These are phyloP conservation scores for Drosophila equinoxialis DNA, from an alignment of 1,140 invertebrate genomes.

Conservation along the genomic window DNA sequence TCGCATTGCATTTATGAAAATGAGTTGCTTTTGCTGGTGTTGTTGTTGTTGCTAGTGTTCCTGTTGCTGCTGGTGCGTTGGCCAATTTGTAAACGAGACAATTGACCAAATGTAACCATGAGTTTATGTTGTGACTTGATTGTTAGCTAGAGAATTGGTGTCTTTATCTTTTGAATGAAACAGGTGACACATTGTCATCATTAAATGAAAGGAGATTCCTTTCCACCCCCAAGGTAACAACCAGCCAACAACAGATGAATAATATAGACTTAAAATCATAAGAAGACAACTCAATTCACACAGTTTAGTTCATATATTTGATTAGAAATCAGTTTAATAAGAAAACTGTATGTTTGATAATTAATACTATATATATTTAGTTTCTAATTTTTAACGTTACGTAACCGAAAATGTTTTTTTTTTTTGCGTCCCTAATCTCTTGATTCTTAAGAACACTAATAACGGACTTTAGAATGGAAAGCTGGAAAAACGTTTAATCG, in stretches of 20 bases:
- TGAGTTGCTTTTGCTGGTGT: slow-evolving; percentile 52
- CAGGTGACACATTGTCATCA: slow-evolving; percentile 35
- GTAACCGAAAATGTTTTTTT: too few relatives aligned
- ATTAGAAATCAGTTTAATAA: too few relatives aligned
- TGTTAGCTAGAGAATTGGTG: slow-evolving; percentile 37
- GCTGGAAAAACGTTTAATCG: too few relatives aligned
- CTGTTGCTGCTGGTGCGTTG: slow-evolving; percentile 22
- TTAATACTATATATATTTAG: too few relatives aligned
- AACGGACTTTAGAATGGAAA: too few relatives aligned
- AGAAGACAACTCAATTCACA: too few relatives aligned
- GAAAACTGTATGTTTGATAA: too few relatives aligned
- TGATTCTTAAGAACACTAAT: too few relatives aligned
- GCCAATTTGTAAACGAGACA: slow-evolving; percentile 77
- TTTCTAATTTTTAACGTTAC: too few relatives aligned
- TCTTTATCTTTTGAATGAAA: slow-evolving; percentile 22
- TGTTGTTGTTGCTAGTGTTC: background rate
- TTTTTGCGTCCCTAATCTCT: too few relatives aligned
- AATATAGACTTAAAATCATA: too few relatives aligned
- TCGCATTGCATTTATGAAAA: slow-evolving; percentile 74
- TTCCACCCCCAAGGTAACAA: background rate
- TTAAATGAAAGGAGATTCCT: background rate
- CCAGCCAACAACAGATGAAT: background rate
- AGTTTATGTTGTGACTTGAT: slow-evolving; percentile 46
- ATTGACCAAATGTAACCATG: slow-evolving; percentile 66
- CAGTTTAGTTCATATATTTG: background rate